Conservation (phyloP, 2,888 invertebrate species). For the Cataglyphis rosenhaueri region DNA sequence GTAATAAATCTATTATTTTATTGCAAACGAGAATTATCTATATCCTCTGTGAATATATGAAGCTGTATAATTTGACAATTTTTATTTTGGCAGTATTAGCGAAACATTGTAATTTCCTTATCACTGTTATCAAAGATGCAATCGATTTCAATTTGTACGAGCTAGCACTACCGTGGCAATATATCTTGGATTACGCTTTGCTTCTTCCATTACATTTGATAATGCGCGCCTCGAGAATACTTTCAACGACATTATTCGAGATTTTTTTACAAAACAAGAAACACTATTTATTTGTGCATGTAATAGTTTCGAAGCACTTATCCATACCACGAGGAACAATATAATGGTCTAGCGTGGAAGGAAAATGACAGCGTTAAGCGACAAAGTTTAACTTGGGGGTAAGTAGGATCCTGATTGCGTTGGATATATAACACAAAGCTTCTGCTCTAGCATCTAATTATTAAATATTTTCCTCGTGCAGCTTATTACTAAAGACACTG, state of each 20-base stretch:
- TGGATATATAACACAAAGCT: neutral
- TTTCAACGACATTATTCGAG: neutral
- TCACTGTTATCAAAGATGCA: neutral
- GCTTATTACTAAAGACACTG: conserved; percentile 3
- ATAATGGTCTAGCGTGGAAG: conserved; percentile 15
- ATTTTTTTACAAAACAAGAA: neutral
- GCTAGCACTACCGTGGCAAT: conserved; percentile 12
- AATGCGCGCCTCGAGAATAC: conserved; percentile 24
- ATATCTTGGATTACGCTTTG: conserved; percentile 10
- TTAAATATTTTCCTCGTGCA: neutral
- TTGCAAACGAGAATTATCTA: neutral
- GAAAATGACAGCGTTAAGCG: neutral
- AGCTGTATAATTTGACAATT: neutral
- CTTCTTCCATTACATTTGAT: conserved; percentile 30
- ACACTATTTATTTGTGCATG: conserved; percentile 13
- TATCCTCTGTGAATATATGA: neutral
- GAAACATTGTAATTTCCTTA: conserved; percentile 22
- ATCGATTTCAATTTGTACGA: conserved; percentile 43
- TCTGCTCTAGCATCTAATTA: neutral
- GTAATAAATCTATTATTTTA: neutral
- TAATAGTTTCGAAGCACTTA: conserved; percentile 3
- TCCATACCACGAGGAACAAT: conserved; percentile 7
- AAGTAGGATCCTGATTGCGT: neutral
- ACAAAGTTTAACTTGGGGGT: conserved; percentile 27
- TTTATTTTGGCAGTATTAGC: neutral